A percentile compares a stretch with the other conserved stretches of the same genome.
Conservation (phyloP, 2,888 invertebrate species). For the Reticulitermes lucifugus region DNA sequence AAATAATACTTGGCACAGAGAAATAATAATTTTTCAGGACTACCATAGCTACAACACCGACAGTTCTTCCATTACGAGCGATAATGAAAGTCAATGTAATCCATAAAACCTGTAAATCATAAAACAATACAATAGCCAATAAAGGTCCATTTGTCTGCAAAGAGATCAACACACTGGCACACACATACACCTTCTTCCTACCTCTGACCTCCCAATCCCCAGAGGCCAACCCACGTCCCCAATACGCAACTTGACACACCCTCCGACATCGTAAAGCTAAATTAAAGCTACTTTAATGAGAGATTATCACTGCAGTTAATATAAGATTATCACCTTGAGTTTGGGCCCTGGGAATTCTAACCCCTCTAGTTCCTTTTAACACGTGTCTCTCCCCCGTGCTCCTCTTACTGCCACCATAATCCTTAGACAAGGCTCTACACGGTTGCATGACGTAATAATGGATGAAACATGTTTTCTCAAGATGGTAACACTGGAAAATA, state of each 20-base stretch:
- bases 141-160: not conserved
- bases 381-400: not conserved
- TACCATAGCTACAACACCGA: no score
- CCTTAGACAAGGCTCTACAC: not conserved
- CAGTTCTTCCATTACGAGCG: not conserved
- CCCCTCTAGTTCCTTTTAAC: not conserved
- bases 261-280: constrained; percentile 42
- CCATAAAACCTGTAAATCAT: not conserved
- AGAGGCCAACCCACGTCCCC: constrained; percentile 14
- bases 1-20: no score
- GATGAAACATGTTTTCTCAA: constrained; percentile 31
- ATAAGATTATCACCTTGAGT: constrained; percentile 49
- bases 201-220: not conserved
- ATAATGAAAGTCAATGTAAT: not conserved
- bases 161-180: not conserved
- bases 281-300: constrained; percentile 48
- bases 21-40: no score
- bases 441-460: constrained; percentile 18
- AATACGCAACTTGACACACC: constrained; percentile 16
- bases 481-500: constrained; percentile 7
- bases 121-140: not conserved
- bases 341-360: constrained; percentile 35
- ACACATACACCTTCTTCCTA: not conserved
- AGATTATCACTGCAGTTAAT: constrained; percentile 48
- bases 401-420: not conserved